A percentile compares a stretch with the other conserved stretches of the same genome.
phyloP scores from a whole-genome alignment of 2,113 vertebrate species.

The Lanius collurio region DNA sequence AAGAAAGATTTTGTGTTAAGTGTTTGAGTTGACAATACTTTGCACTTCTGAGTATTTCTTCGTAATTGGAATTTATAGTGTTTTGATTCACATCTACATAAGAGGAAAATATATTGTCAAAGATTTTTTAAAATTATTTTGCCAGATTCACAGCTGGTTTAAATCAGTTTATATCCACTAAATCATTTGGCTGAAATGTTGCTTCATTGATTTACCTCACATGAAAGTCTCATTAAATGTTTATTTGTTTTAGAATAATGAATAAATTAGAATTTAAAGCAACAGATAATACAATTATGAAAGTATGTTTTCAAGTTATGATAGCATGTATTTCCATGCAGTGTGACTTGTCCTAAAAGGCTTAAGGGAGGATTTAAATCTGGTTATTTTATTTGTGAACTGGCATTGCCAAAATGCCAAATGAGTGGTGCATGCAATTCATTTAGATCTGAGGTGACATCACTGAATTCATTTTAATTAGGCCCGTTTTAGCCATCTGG shows the following conservation, averaged over 20 bases:
- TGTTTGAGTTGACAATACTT: neutral
- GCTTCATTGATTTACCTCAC: neutral
- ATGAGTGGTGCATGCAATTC: constrained; percentile 43
- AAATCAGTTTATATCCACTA: neutral
- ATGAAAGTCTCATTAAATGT: neutral
- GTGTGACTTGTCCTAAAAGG: neutral
- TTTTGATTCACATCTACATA: neutral
- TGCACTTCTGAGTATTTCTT: neutral
- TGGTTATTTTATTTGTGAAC: constrained; percentile 32
- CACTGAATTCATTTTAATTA: constrained; percentile 66
- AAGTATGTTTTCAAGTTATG: neutral
- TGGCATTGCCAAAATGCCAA: constrained; percentile 55
- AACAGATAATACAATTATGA: neutral
- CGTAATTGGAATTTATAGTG: neutral
- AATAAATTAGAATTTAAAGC: neutral
- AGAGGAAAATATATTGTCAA: neutral
- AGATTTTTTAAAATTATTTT: neutral
- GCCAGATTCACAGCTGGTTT: neutral
- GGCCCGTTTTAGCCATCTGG: constrained; percentile 62
- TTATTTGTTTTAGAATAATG: constrained; percentile 6
- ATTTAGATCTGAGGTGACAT: constrained; percentile 61
- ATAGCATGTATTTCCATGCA: constrained; percentile 12
- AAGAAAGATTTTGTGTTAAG: neutral
- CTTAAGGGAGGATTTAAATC: constrained; percentile 21
- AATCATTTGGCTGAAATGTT: neutral